These are phyloP conservation scores for Macrophya alboannulata DNA, from an alignment of 2,888 invertebrate species.

Conservation along the genomic window DNA sequence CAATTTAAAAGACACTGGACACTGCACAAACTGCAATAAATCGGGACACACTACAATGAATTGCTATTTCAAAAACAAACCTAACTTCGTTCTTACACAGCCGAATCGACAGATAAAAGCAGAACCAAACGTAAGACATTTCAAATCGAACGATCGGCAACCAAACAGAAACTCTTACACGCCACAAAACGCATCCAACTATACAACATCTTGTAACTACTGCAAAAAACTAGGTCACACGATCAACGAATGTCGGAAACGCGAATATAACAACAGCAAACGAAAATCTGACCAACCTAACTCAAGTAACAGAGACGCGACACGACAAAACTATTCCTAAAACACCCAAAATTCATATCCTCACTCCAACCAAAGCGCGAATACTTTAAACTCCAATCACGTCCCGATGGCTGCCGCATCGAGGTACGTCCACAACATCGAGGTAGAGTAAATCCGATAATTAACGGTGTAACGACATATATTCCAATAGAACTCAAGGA, in stretches of 20 bases:
- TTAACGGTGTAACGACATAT: conserved; percentile 47
- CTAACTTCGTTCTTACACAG: background rate
- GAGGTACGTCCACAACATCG: conserved; percentile 43
- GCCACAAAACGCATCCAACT: background rate
- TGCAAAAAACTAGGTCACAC: conserved; percentile 58
- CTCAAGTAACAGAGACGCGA: too few species aligned
- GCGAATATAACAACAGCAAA: conserved; percentile 58
- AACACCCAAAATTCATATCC: background rate
- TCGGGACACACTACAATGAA: conserved; percentile 41
- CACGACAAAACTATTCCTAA: too few species aligned
- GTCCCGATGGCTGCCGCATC: conserved; percentile 51
- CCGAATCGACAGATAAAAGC: background rate
- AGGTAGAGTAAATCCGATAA: conserved; percentile 38
- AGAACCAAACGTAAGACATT: conserved; percentile 11
- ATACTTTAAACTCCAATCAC: conserved; percentile 47
- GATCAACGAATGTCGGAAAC: conserved; percentile 56
- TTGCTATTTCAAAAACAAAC: conserved; percentile 23
- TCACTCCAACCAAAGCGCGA: background rate
- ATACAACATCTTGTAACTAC: conserved; percentile 53
- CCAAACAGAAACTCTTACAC: background rate
- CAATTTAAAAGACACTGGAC: conserved; percentile 46
- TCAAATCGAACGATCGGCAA: background rate
- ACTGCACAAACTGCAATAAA: conserved; percentile 54
- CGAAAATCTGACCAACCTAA: too few species aligned
- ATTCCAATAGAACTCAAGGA: conserved; percentile 28